Percentiles rank a stretch among this genome's conserved stretches.
Evolutionary conservation across 2,113 vertebrate species (phyloP).

Genomic region (Tricholaema leucomelas): DNA sequence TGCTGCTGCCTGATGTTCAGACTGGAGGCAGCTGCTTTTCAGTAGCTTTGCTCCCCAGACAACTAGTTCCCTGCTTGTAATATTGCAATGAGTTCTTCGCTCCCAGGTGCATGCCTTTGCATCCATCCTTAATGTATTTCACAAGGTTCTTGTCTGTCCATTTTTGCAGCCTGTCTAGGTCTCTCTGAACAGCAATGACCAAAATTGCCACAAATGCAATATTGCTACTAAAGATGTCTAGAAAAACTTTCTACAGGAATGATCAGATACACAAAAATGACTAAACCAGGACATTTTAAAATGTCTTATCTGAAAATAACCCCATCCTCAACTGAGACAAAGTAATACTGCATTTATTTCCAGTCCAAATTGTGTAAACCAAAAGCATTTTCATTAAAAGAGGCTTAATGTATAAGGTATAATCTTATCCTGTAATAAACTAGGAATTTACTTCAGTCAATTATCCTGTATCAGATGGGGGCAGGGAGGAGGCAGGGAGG

Average conservation of each 20-base stretch:
- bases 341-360: neutral
- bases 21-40: neutral
- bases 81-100: neutral
- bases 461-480: neutral
- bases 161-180: neutral
- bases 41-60: neutral
- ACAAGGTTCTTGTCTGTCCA: neutral
- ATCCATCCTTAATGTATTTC: fast-evolving
- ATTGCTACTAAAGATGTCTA: neutral
- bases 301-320: neutral
- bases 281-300: neutral
- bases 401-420: neutral
- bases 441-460: neutral
- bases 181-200: neutral
- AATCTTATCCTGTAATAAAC: neutral
- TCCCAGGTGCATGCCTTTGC: neutral
- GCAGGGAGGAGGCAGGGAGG: neutral
- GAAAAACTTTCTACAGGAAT: neutral
- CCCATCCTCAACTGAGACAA: neutral
- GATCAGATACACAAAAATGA: neutral
- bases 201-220: neutral
- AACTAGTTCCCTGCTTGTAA: neutral
- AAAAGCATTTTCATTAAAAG: neutral
- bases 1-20: neutral
- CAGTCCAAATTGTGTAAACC: neutral